phyloP scores from a whole-genome alignment of 2,113 vertebrate genomes.

The Istiophorus platypterus region DNA sequence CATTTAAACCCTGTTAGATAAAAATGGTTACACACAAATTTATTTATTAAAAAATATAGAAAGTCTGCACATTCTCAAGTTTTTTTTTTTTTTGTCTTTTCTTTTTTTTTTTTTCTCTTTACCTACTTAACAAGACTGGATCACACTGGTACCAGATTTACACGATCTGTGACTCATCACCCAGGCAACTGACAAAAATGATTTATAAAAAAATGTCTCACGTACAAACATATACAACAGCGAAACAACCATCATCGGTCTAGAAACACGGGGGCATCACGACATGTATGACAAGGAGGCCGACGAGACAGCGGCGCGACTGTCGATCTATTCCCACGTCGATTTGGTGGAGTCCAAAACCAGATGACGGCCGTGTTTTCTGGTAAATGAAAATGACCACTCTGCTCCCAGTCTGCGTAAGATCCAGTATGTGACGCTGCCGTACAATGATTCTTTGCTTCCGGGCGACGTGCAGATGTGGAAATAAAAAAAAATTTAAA shows the following conservation, averaged over 20 bases:
- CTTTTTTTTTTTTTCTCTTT: too few relatives aligned
- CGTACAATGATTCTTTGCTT: conserved; percentile 10
- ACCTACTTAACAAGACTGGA: conserved; percentile 78
- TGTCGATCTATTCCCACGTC: conserved; percentile 40
- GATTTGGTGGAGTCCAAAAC: conserved; percentile 28
- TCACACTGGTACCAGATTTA: conserved; percentile 82
- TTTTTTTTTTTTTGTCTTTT: too few relatives aligned
- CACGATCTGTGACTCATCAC: conserved; percentile 77
- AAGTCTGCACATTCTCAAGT: conserved; percentile 88
- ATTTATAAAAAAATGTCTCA: conserved; percentile 42
- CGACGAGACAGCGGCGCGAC: conserved; percentile 19
- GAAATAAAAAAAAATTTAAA: not conserved
- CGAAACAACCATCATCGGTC: conserved; percentile 56
- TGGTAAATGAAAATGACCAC: conserved; percentile 2
- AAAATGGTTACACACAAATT: conserved; percentile 64
- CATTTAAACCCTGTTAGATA: conserved; percentile 42
- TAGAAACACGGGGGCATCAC: conserved; percentile 58
- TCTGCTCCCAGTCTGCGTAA: conserved; percentile 19
- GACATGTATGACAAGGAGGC: conserved; percentile 45
- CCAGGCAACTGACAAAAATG: conserved; percentile 4
- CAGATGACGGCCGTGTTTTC: conserved; percentile 32
- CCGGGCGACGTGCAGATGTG: conserved; percentile 30
- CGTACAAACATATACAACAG: conserved; percentile 66
- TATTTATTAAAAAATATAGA: conserved; percentile 94
- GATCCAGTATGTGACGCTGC: not conserved